These are phyloP conservation scores for Mesorhabditis spiculigera DNA, from an alignment of 2,888 invertebrate species.

Conservation along the genomic window DNA sequence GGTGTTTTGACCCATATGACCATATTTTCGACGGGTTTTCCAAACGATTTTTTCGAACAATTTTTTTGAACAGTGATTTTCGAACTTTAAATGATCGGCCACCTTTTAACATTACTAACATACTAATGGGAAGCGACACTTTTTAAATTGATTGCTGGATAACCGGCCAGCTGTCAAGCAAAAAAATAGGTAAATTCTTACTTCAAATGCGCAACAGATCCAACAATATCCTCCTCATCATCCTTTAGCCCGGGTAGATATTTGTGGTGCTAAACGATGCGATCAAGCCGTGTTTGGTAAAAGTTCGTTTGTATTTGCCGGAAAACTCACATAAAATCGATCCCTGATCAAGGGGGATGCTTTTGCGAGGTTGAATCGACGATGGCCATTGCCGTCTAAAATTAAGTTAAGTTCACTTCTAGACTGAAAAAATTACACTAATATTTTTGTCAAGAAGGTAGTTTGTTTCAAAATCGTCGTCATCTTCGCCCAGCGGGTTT, in stretches of 20 bases:
- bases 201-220: neutral
- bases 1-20: too few species aligned
- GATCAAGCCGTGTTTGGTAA: neutral
- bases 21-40: too few species aligned
- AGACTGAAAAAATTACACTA: neutral
- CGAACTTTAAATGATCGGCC: too few species aligned
- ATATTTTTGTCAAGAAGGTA: constrained; percentile 3
- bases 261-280: neutral
- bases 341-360: neutral
- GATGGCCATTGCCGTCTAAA: constrained; percentile 1
- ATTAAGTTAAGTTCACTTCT: neutral
- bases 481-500: neutral
- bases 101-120: too few species aligned
- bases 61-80: too few species aligned
- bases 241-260: neutral
- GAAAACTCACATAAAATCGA: neutral
- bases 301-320: neutral
- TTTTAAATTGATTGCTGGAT: too few species aligned
- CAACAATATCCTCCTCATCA: neutral
- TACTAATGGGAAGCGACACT: too few species aligned
- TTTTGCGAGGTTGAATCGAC: neutral
- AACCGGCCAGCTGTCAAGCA: too few species aligned
- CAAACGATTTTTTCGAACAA: too few species aligned
- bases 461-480: neutral
- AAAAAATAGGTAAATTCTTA: neutral